phyloP scores from a whole-genome alignment of 2,888 invertebrate genomes.

The Scaptomyza cyrtandrae region DNA sequence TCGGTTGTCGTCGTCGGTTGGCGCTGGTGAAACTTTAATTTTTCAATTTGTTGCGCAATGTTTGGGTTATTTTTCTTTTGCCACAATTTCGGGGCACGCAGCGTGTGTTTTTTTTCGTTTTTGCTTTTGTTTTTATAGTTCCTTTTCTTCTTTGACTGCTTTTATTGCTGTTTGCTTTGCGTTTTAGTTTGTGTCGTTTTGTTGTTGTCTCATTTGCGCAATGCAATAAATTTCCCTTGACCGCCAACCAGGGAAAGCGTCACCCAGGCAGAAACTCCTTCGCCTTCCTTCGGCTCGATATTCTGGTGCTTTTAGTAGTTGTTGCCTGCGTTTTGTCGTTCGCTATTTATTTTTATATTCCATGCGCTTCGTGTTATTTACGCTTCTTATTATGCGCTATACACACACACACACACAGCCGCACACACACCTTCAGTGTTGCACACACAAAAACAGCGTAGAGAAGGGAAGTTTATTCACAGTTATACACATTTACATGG shows the following conservation, averaged over 20 bases:
- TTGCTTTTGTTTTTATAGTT: not conserved
- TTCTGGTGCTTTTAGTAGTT: constrained; percentile 32
- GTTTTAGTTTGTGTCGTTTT: constrained; percentile 56
- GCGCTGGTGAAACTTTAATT: constrained; percentile 71
- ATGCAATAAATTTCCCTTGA: constrained; percentile 77
- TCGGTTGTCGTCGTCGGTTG: constrained; percentile 39
- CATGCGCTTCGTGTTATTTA: constrained; percentile 67
- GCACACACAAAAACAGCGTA: constrained; percentile 1
- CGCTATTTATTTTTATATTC: constrained; percentile 73
- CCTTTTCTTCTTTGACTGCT: constrained; percentile 16
- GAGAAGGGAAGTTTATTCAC: constrained; percentile 14
- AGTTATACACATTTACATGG: constrained; percentile 66
- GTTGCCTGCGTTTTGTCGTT: constrained; percentile 60
- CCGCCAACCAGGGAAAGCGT: constrained; percentile 76
- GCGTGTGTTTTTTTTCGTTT: not conserved
- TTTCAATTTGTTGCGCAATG: constrained; percentile 78
- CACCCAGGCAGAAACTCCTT: constrained; percentile 48
- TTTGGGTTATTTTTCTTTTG: constrained; percentile 66
- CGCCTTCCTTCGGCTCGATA: not conserved
- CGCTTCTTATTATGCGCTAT: constrained; percentile 67
- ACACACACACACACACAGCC: constrained; percentile 19
- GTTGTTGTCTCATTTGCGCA: constrained; percentile 76
- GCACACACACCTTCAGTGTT: constrained; percentile 17
- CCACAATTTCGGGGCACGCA: constrained; percentile 52
- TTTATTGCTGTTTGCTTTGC: constrained; percentile 59